These are phyloP conservation scores for Pachymerium ferrugineum DNA, from an alignment of 2,888 invertebrate genomes.

Conservation along the genomic window DNA sequence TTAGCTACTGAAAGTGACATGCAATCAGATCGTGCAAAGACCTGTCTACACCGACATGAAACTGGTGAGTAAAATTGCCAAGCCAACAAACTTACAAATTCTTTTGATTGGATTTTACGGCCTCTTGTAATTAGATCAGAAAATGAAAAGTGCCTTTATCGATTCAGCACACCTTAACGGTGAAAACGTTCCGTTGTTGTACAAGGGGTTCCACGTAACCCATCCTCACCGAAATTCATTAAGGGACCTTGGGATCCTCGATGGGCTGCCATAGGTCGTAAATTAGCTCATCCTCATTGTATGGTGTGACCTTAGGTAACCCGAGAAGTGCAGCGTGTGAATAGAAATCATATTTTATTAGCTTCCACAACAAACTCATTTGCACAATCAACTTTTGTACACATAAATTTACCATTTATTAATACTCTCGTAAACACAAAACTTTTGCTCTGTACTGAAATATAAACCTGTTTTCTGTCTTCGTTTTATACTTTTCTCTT, in stretches of 20 bases:
- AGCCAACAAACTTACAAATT: constrained; percentile 17
- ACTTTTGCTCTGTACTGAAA: neutral
- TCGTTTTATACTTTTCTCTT: neutral
- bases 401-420: constrained; percentile 11
- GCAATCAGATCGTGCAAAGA: constrained; percentile 24
- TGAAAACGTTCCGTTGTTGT: neutral
- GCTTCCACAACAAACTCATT: constrained; percentile 27
- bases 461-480: neutral
- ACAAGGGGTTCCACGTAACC: constrained; percentile 10
- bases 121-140: constrained; percentile 7
- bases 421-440: neutral
- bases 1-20: constrained; percentile 27
- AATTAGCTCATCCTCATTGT: constrained; percentile 27
- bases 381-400: constrained; percentile 23
- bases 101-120: constrained; percentile 15
- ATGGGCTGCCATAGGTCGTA: constrained; percentile 24
- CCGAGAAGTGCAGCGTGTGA: constrained; percentile 23
- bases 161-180: constrained; percentile 1
- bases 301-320: constrained; percentile 22
- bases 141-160: constrained; percentile 22
- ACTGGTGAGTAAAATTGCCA: constrained; percentile 1
- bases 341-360: constrained; percentile 27
- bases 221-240: constrained; percentile 27
- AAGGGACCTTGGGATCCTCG: constrained; percentile 22
- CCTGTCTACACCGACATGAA: constrained; percentile 14